A percentile compares a stretch with the other conserved stretches of the same genome.
These are phyloP conservation scores for Willisornis vidua DNA, from an alignment of 2,113 vertebrate species.

Conservation along the genomic window DNA sequence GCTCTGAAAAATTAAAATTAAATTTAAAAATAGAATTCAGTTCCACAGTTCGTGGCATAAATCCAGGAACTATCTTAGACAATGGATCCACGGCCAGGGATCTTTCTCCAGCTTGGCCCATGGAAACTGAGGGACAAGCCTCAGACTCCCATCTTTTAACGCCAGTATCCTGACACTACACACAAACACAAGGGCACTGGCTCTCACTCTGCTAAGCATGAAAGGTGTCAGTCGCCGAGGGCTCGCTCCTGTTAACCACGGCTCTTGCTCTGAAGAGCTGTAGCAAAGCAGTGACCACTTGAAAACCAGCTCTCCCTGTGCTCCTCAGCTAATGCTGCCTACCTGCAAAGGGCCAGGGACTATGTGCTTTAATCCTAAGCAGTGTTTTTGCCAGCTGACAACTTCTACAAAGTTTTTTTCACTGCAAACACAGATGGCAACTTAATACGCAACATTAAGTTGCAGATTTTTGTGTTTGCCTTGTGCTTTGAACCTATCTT, in stretches of 20 bases:
- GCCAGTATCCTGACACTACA: background rate
- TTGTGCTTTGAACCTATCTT: background rate
- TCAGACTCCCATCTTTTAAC: background rate
- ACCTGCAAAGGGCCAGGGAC: background rate
- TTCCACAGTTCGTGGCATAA: background rate
- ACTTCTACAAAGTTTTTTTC: background rate
- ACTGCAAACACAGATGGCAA: background rate
- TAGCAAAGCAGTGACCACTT: background rate
- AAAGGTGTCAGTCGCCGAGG: background rate
- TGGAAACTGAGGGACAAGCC: background rate
- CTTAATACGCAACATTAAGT: background rate
- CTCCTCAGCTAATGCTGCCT: background rate
- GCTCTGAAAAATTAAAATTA: background rate
- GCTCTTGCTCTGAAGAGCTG: background rate
- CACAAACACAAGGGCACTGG: background rate
- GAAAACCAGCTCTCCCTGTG: background rate
- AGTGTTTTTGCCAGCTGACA: background rate
- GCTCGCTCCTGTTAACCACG: background rate
- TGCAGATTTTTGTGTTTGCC: background rate
- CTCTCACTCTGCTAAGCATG: background rate
- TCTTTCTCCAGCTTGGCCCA: background rate
- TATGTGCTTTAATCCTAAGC: background rate
- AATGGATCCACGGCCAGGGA: background rate
- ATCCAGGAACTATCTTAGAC: background rate
- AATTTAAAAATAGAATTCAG: background rate